Evolutionary conservation across 2,797 vertebrate species (phyloP), one percentile per base, ranked within the genome.

Genomic region (Columba guinea): DNA sequence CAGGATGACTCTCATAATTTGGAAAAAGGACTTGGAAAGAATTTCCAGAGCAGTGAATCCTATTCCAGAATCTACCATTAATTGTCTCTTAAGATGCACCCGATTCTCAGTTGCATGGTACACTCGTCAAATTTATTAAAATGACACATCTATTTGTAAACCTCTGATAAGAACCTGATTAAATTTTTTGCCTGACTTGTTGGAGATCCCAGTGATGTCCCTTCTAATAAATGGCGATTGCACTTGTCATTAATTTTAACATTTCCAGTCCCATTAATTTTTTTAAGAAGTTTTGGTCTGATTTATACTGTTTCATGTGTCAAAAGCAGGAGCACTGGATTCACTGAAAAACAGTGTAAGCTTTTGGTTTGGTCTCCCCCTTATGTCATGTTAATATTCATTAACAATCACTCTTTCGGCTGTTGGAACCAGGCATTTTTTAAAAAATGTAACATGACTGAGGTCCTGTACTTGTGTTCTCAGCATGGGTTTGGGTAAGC

Each of bases 101-200:
- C 59, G 15, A 1, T 69, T 75, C 73, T 79, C 60, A 52, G 34
- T 26, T 49, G 39, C n/a, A 35, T 37, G 53, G 53, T 68, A 48
- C 59, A 41, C 70, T 68, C 84, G 69, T 65, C 16, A 3, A 28
- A 69, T 60, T 65, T 84, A 91, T 86, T 88, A 76, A 89, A 86
- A 75, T 35, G 77, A 80, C 90, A 80, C 73, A 80, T 89, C 64
- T 84, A 77, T 68, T 92, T 92, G 80, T 69, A 93, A 91, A 52
- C 69, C 74, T 86, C 84, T 78, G 41, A 62, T 74, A 88, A 86
- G 77, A 94, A 84, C 52, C 73, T 91, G 87, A 96, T 89, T 81
- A 65, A 55, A 80, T 76, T 89, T 94, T 92, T 94, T 93, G 81
- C 84, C 65, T 94, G 68, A 53, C 69, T 94, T 77, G 52, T 30